A percentile compares a stretch with the other conserved stretches of the same genome.
phyloP scores from a whole-genome alignment of 2,113 vertebrate species.

The Tachysurus fulvidraco region DNA sequence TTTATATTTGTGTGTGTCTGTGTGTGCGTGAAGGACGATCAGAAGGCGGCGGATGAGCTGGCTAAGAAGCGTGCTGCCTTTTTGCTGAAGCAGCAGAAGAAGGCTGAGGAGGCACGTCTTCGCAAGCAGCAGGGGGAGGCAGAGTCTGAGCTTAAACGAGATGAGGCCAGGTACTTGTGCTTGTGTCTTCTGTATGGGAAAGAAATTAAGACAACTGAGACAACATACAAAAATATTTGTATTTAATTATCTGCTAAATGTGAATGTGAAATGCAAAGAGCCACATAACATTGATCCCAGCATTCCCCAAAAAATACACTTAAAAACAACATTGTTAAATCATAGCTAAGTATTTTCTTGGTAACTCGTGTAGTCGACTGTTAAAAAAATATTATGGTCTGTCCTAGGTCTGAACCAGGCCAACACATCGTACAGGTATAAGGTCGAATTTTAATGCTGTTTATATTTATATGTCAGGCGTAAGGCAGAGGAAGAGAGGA shows the following conservation, averaged over 20 bases:
- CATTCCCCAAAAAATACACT: background rate
- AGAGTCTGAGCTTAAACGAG: constrained; percentile 87
- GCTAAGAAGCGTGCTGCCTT: constrained; percentile 91
- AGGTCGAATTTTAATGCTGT: background rate
- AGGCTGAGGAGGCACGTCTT: constrained; percentile 86
- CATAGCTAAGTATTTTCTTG: background rate
- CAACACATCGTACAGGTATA: background rate
- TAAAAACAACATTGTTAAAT: background rate
- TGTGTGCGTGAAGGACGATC: constrained; percentile 80
- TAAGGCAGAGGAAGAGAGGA: constrained; percentile 90
- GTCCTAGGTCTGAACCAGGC: background rate
- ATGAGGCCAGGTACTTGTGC: constrained; percentile 83
- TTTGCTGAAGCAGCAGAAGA: constrained; percentile 92
- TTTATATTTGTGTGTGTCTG: background rate
- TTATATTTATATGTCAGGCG: constrained; percentile 70
- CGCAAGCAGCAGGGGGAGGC: constrained; percentile 88
- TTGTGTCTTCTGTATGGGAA: background rate
- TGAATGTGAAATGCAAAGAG: background rate
- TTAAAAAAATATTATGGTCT: background rate
- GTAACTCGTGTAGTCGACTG: background rate
- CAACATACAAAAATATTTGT: background rate
- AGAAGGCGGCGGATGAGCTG: constrained; percentile 92
- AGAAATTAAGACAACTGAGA: background rate
- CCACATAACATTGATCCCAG: background rate
- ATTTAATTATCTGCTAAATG: background rate